phyloP scores from a whole-genome alignment of 2,888 invertebrate genomes.

The Cheilosia vulpina region DNA sequence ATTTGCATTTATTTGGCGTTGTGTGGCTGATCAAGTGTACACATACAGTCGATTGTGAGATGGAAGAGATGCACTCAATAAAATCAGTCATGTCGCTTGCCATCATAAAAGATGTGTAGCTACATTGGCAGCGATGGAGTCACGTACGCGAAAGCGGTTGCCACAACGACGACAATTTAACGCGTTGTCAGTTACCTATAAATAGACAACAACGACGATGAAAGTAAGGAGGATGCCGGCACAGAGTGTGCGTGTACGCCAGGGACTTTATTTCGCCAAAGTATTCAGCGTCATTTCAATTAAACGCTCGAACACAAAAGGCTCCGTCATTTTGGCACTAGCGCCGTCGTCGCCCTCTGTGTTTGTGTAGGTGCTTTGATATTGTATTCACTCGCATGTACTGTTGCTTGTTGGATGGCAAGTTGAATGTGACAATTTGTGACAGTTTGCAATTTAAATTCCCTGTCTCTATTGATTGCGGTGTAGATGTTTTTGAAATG shows the following conservation, averaged over 20 bases:
- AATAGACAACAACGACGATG: slow-evolving; percentile 44
- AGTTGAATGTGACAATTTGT: slow-evolving; percentile 32
- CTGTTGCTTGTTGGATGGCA: slow-evolving; percentile 9
- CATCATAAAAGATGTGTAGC: slow-evolving; percentile 26
- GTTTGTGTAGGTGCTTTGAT: not conserved
- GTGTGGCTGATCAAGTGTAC: slow-evolving; percentile 53
- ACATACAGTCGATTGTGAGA: slow-evolving; percentile 33
- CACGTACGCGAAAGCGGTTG: slow-evolving; percentile 32
- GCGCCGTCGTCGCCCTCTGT: slow-evolving; percentile 15
- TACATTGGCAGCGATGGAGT: slow-evolving; percentile 18
- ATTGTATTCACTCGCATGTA: not conserved
- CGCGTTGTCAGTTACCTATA: slow-evolving; percentile 54
- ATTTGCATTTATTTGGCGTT: slow-evolving; percentile 3
- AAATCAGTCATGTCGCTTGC: slow-evolving; percentile 4
- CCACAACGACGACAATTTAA: slow-evolving; percentile 56
- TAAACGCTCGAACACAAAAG: slow-evolving; percentile 54
- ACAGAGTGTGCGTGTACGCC: not conserved
- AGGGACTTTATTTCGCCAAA: slow-evolving; percentile 38
- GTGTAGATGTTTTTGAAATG: not conserved
- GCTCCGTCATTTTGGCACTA: slow-evolving; percentile 33
- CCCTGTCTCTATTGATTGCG: slow-evolving; percentile 30
- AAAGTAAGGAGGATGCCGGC: slow-evolving; percentile 19
- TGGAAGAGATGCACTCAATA: not conserved
- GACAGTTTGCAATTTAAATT: slow-evolving; percentile 50
- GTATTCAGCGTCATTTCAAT: slow-evolving; percentile 52